Evolutionary conservation across 2,888 invertebrate genomes (phyloP), one percentile per base, ranked within the genome.

Genomic region (Drepanosiphum platanoidis): DNA sequence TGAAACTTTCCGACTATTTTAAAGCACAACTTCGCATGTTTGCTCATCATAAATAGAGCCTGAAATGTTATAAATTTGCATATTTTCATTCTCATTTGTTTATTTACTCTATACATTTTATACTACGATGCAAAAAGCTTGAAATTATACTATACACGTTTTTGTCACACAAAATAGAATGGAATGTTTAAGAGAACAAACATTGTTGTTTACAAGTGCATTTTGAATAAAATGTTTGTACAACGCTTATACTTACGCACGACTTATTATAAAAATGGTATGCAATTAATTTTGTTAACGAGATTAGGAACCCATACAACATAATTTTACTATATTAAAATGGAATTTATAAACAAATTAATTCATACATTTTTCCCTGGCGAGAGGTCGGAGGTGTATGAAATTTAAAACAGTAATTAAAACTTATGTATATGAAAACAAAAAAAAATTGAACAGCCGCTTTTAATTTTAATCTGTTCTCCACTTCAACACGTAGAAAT

Each of bases 11-110:
- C 66, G 8, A 66, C 42, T 46, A n/a, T 9, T 78, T 78, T 66
- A n/a, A 9, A 66, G 18, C 42, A 32, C 78, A 46, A 78, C 66
- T n/a, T 78, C 8, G 78, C 78, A 42, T 78, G 78, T 78, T 78
- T 78, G n/a, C 42, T 66, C 66, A 66, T 78, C 78, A n/a, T 78
- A 78, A 78, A 78, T 77, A 61, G 27, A 77, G 18, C 36, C 9
- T 36, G 18, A 36, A 77, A 36, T 36, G n/a, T 75, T 58, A 64
- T 30, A 42, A 42, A 78, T 78, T 78, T 66, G 42, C 64, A 66
- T 78, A 42, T 66, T 78, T 78, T 64, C 18, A 18, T 78, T 78
- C n/a, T 22, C 39, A 66, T 78, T 66, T 61, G 13, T 61, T 61
- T 78, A 66, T 78, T 42, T 78, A 78, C 32, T 78, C 42, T 46